Conservation (phyloP, 2,888 invertebrate species). For the Troilus luridus region DNA sequence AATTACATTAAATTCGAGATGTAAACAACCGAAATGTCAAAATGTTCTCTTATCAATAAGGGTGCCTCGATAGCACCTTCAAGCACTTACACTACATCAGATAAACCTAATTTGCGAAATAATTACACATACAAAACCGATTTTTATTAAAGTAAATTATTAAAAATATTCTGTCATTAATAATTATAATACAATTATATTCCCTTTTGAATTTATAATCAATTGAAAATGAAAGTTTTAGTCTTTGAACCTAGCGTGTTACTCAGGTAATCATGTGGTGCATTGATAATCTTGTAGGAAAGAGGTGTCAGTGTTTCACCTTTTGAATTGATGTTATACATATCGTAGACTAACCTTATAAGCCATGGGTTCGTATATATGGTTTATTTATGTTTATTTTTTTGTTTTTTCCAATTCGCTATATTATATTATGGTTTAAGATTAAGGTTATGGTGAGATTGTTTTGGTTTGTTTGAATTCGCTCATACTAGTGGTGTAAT, state of each 20-base stretch:
- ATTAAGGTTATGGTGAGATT: not conserved
- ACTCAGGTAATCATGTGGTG: constrained; percentile 55
- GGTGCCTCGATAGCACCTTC: constrained; percentile 22
- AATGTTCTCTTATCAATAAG: constrained; percentile 24
- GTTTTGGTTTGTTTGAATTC: constrained; percentile 8
- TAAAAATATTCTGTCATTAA: not conserved
- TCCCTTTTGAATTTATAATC: not conserved
- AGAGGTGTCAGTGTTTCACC: constrained; percentile 29
- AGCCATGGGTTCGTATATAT: constrained; percentile 29
- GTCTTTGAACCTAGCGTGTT: not conserved
- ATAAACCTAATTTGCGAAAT: not conserved
- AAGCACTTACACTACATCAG: constrained; percentile 7
- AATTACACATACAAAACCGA: not conserved
- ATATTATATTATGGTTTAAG: not conserved
- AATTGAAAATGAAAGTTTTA: constrained; percentile 26
- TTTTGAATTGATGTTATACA: constrained; percentile 54
- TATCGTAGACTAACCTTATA: constrained; percentile 12
- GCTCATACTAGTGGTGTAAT: not conserved
- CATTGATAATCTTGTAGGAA: constrained; percentile 42
- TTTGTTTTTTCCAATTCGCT: not conserved
- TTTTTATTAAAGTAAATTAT: not conserved
- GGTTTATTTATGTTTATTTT: not conserved
- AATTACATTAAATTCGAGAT: not conserved
- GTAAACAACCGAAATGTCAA: constrained; percentile 37
- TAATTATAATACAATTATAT: not conserved